Base-by-base conservation (phyloP, 2,888 invertebrate genomes). In the Apamea sordens region DNA sequence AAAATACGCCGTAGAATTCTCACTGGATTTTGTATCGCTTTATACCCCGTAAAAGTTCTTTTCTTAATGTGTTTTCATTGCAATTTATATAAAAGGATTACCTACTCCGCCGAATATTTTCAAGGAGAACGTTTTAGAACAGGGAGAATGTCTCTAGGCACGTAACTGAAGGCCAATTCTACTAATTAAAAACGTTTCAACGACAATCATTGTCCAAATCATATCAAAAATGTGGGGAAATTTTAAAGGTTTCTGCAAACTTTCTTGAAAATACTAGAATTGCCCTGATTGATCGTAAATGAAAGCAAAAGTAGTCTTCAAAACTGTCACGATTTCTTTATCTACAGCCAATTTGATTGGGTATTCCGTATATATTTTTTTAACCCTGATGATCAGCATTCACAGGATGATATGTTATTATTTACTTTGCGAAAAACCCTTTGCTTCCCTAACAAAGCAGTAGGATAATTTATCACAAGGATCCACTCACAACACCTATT, bases 371-470 rank as follows among this genome's bases (percentile, higher is more conserved):
- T 28, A 3, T 28, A 0, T 63, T 61, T 73, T 8, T 73, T 2
- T 3, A 61, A 47, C 0, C 7, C 21, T 24, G 8, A 18, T 13
- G 44, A n/a, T 76, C 21, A 41, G 10, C 28, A 28, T 56, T 59
- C 47, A 74, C 21, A 76, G 77, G 6, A 0, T 78, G 36, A n/a
- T n/a, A n/a, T 61, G 21, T 68, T 56, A 47, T 56, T 80, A 71
- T 86, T 70, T 41, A 47, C 41, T 70, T 75, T 63, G 32, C 61
- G 50, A 74, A 68, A n/a, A 71, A 73, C 59, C 64, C 70, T 50
- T 59, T n/a, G 15, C 41, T 28, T 28, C n/a, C n/a, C 0, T 86
- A 61, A 61, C n/a, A 73, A 69, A 85, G 80, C 44, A 61, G 18
- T 15, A 18, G 24, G 1, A 41, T 32, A 69, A 6, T 81, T 44